Conservation (phyloP, 2,797 vertebrate species). For the Acropternis orthonyx region DNA sequence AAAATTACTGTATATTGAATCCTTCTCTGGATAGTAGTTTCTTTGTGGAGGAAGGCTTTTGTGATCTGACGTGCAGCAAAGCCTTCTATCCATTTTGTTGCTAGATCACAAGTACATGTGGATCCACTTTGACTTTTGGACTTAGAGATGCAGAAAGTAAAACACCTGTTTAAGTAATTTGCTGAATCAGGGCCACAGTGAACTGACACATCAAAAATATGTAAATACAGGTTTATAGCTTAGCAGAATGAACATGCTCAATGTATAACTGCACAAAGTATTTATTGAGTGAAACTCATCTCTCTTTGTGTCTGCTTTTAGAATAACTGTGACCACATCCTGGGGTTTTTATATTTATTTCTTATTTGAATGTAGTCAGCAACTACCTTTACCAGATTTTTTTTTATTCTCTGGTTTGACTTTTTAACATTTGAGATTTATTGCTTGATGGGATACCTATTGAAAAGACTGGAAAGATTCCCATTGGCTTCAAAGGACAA, state of each 20-base stretch:
- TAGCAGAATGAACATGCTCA: not conserved
- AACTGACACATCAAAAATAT: not conserved
- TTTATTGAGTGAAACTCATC: not conserved
- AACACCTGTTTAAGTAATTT: slow-evolving; percentile 20
- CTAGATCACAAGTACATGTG: not conserved
- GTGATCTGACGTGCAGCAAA: not conserved
- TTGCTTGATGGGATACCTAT: slow-evolving; percentile 38
- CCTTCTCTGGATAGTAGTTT: not conserved
- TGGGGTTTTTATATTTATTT: slow-evolving; percentile 4
- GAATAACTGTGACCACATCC: slow-evolving; percentile 10
- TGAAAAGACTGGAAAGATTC: slow-evolving; percentile 50
- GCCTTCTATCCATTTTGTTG: not conserved
- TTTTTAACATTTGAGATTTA: slow-evolving; percentile 43
- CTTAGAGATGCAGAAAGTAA: not conserved
- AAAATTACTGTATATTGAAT: not conserved
- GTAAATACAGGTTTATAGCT: slow-evolving; percentile 13
- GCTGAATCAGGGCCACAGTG: not conserved
- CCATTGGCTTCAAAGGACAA: slow-evolving; percentile 45
- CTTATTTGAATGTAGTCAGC: not conserved
- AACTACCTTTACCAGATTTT: not conserved
- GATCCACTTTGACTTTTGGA: slow-evolving; percentile 1
- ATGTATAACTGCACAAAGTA: not conserved
- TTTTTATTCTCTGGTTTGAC: not conserved
- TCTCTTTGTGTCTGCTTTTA: slow-evolving; percentile 10
- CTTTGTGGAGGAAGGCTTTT: not conserved